Evolutionary conservation across 1,140 invertebrate species (phyloP), one percentile per base, ranked within the genome.

Genomic region (Tenebrio molitor): DNA sequence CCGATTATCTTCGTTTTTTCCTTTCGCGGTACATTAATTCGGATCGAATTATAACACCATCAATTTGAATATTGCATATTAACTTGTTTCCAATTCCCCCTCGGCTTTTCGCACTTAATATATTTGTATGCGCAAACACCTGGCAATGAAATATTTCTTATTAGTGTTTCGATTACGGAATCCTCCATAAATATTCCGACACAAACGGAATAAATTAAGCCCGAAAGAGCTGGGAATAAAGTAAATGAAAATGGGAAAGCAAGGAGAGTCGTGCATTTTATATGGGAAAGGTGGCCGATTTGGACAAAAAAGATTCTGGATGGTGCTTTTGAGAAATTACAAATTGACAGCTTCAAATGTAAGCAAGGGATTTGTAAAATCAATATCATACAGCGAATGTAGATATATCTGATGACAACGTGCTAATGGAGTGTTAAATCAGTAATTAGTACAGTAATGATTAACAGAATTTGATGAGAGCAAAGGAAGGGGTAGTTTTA

Each of bases 201-300:
- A 66, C 64, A 66, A 25, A 41, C 42, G 12, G 64, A 66, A 66
- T 66, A 23, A 41, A 66, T 66, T 66, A 66, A 66, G 6, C n/a
- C 44, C 25, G 21, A 66, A 42, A 7, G 23, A 14, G 21, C 10
- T 58, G 8, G 5, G 29, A 58, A 25, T 58, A 58, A 33, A 39
- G 12, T 39, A 39, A 39, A 39, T 12, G n/a, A 7, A 39, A 39
- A 39, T 39, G 36, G 23, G 15, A 58, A 58, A 25, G 23, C 21
- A n/a, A n/a, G n/a, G n/a, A n/a, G n/a, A n/a, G n/a, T n/a, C n/a
- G n/a, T n/a, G n/a, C n/a, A n/a, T n/a, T n/a, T n/a, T n/a, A n/a
- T n/a, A n/a, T n/a, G n/a, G n/a, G n/a, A n/a, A n/a, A n/a, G n/a
- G n/a, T n/a, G n/a, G n/a, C n/a, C n/a, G n/a, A n/a, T n/a, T n/a